These are phyloP conservation scores for Orchesella cincta DNA, from an alignment of 1,140 invertebrate genomes.

Conservation along the genomic window DNA sequence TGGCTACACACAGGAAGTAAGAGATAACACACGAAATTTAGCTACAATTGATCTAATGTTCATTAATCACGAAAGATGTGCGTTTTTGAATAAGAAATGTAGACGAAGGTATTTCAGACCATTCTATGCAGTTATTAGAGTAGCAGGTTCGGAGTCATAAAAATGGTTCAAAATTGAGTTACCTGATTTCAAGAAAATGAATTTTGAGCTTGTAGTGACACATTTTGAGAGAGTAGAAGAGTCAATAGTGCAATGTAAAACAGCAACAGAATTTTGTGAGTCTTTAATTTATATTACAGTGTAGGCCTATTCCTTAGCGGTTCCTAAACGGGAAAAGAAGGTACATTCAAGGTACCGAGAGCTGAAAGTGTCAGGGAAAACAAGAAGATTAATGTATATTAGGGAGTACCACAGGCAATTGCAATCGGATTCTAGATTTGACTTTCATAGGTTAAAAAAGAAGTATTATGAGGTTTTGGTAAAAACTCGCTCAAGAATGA, in stretches of 20 bases:
- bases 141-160: neutral
- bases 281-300: neutral
- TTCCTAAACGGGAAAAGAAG: neutral
- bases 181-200: neutral
- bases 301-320: neutral
- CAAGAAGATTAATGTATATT: neutral
- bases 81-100: neutral
- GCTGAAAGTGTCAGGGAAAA: neutral
- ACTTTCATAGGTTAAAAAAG: neutral
- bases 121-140: neutral
- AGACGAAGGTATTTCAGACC: neutral
- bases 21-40: neutral
- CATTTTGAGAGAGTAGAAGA: neutral
- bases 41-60: constrained; percentile 3
- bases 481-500: neutral
- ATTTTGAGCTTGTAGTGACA: neutral
- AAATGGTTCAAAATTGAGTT: neutral
- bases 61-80: neutral
- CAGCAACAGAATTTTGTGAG: neutral
- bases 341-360: neutral
- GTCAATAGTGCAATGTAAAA: no score
- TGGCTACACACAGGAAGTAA: neutral
- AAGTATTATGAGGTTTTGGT: neutral
- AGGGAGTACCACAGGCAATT: neutral
- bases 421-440: neutral